Percentiles rank a stretch among this genome's conserved stretches.
Conservation (phyloP, 2,797 vertebrate species). For the Miichthys miiuy region DNA sequence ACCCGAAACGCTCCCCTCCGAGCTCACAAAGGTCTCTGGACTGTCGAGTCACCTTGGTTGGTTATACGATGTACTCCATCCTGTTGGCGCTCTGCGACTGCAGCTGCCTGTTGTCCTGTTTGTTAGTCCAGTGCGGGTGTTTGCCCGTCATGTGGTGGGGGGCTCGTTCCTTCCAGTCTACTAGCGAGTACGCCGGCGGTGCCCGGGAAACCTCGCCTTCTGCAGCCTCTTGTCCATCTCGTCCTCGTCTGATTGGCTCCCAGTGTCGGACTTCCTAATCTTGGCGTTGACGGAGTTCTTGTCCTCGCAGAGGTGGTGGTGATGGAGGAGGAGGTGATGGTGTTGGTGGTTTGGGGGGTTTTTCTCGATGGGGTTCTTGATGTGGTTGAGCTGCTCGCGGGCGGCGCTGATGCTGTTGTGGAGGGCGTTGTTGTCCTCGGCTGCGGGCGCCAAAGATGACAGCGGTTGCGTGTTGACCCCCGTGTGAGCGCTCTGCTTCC, state of each 20-base stretch:
- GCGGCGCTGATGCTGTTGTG: slow-evolving; percentile 84
- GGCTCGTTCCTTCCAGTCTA: slow-evolving; percentile 90
- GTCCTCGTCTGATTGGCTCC: slow-evolving; percentile 83
- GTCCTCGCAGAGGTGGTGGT: slow-evolving; percentile 86
- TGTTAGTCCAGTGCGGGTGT: slow-evolving; percentile 90
- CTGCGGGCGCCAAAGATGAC: slow-evolving; percentile 43
- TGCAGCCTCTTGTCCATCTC: slow-evolving; percentile 90
- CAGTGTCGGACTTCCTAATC: slow-evolving; percentile 88
- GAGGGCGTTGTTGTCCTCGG: slow-evolving; percentile 85
- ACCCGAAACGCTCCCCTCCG: not conserved
- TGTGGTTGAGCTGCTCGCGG: slow-evolving; percentile 93
- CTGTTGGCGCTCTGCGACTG: slow-evolving; percentile 90
- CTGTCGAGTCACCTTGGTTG: not conserved
- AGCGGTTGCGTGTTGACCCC: slow-evolving; percentile 49
- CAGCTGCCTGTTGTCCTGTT: slow-evolving; percentile 94
- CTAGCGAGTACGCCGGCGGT: slow-evolving; percentile 89
- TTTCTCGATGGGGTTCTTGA: slow-evolving; percentile 94
- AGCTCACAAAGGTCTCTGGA: not conserved
- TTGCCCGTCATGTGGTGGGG: slow-evolving; percentile 77
- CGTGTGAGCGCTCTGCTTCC: slow-evolving; percentile 87
- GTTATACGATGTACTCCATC: slow-evolving; percentile 92
- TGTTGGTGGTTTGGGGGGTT: slow-evolving; percentile 73
- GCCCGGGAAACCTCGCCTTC: slow-evolving; percentile 86
- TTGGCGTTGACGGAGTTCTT: slow-evolving; percentile 92
- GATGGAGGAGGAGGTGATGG: slow-evolving; percentile 80